Evolutionary conservation across 2,888 invertebrate genomes (phyloP), one percentile per base, ranked within the genome.

Genomic region (Eucera pruinosa): DNA sequence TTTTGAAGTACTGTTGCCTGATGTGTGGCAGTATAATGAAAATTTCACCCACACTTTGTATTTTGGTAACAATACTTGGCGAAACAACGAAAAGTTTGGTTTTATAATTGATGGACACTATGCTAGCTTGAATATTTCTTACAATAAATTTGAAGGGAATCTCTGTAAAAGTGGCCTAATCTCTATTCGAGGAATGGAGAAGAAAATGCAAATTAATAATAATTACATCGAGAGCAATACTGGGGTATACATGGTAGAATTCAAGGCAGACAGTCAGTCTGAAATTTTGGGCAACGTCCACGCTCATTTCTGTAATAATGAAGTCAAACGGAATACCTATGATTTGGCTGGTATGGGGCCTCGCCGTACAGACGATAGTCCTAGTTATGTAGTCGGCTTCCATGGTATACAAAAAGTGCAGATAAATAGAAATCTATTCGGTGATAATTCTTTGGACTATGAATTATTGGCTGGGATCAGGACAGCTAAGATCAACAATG

Each of bases 1-100:
- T 0, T 96, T 99, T 82, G 96, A 97, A 87, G 94, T 99, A 4
- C 95, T 96, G 13, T 93, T 99, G 43, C 99, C 99, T 0, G 98
- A 98, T 85, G 98, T 98, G 0, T 98, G 98, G 97, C 96, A 97
- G 87, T 98, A 98, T 89, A 97, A 98, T 89, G 98, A 98, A 92
- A 98, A 98, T 90, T 97, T 97, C 87, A 98, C 98, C 0, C 99
- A 99, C 93, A 96, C 97, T 0, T 94, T 99, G 15, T 96, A 95
- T 86, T 95, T 98, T 90, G 95, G 95, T 50, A 97, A 98, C 89
- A 97, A 97, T 82, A 96, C 96, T 0, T 98, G 98, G 95, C 94
- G 95, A 15, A 95, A 95, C 86, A 99, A 99, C 92, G 94, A 95
- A 30, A 95, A 97, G 75, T 99, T 99, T 91, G 95, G 95, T 36